Conservation (phyloP, 1,140 invertebrate genomes). For the Halyomorpha halys region DNA sequence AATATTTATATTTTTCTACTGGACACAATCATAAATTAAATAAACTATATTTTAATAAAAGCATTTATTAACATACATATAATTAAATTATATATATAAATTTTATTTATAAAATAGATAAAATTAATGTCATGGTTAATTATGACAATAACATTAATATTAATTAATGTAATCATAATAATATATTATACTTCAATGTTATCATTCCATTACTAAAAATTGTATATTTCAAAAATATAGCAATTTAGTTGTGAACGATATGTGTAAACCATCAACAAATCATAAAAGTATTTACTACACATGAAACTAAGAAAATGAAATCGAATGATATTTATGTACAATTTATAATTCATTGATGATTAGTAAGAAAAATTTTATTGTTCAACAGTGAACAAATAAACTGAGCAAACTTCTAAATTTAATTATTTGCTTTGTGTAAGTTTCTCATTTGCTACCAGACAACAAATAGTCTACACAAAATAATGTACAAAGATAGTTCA, state of each 20-base stretch:
- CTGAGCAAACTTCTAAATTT: not conserved
- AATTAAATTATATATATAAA: no score
- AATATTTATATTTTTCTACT: no score
- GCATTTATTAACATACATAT: no score
- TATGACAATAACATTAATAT: constrained; percentile 10
- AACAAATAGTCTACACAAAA: no score
- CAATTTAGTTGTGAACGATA: constrained; percentile 10
- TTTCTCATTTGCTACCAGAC: not conserved
- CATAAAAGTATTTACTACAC: constrained; percentile 2
- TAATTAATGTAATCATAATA: constrained; percentile 16
- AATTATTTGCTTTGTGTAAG: not conserved
- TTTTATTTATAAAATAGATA: not conserved
- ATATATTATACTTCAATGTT: not conserved
- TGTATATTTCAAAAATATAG: constrained; percentile 9
- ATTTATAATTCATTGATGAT: not conserved
- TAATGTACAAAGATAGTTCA: no score
- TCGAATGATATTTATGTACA: not conserved
- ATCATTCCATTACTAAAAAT: constrained; percentile 10
- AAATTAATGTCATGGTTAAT: constrained; percentile 12
- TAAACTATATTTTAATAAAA: no score
- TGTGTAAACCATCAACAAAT: constrained; percentile 3
- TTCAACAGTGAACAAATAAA: not conserved
- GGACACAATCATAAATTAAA: no score
- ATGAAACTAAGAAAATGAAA: not conserved
- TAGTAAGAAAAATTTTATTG: no score